phyloP scores from a whole-genome alignment of 2,113 vertebrate genomes.

The Physeter macrocephalus region DNA sequence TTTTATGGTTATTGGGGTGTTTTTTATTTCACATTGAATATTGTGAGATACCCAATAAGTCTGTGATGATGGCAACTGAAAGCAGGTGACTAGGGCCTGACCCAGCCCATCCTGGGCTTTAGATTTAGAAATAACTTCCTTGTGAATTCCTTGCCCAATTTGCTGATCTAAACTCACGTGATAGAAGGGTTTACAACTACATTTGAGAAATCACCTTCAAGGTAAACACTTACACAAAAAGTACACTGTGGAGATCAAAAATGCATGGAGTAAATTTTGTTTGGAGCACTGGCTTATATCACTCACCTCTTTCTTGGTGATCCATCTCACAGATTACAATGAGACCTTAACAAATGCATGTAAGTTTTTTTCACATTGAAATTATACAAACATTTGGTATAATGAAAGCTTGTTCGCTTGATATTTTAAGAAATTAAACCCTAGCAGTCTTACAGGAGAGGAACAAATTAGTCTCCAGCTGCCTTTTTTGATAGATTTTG shows the following conservation, averaged over 20 bases:
- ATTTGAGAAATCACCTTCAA: neutral
- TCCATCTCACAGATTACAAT: constrained; percentile 3
- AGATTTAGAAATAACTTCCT: neutral
- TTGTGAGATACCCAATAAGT: neutral
- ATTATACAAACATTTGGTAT: constrained; percentile 39
- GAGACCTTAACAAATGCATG: constrained; percentile 33
- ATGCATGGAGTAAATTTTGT: neutral
- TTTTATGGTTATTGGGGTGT: neutral
- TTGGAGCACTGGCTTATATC: neutral
- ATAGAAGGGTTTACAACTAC: neutral
- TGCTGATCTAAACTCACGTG: neutral
- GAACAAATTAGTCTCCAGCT: neutral
- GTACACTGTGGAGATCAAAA: neutral
- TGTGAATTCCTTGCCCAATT: neutral
- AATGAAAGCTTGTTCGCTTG: constrained; percentile 39
- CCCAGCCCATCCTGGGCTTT: neutral
- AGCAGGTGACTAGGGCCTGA: neutral
- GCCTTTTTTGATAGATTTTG: neutral
- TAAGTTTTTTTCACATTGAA: constrained; percentile 53
- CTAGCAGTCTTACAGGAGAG: neutral
- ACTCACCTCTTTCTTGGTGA: neutral
- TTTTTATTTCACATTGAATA: constrained; percentile 49
- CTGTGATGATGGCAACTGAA: neutral
- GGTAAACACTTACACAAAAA: neutral
- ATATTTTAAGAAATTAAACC: neutral